Evolutionary conservation across 2,113 vertebrate genomes (phyloP).

Genomic region (Leiothrix lutea): DNA sequence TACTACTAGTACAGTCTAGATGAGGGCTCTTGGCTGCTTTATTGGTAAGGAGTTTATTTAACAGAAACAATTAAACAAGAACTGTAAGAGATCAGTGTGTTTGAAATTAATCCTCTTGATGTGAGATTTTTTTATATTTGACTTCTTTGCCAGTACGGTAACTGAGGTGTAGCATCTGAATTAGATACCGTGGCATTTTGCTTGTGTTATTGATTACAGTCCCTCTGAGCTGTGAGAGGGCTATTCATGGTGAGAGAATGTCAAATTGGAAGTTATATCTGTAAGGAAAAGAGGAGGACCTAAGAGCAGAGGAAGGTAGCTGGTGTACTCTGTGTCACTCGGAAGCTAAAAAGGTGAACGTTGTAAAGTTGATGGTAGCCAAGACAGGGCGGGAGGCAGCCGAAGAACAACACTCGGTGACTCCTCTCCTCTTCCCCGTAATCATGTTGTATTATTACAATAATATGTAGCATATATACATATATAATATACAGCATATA

Average conservation of each 20-base stretch:
- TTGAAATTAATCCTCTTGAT: not conserved
- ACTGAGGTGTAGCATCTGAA: not conserved
- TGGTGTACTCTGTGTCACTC: not conserved
- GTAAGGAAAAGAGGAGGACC: not conserved
- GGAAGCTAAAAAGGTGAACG: not conserved
- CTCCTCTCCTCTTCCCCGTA: rapidly evolving
- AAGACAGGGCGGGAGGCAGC: not conserved
- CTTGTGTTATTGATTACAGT: not conserved
- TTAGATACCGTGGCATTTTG: not conserved
- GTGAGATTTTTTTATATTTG: not conserved
- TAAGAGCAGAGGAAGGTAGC: not conserved
- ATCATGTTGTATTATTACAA: not conserved
- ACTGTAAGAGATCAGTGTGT: not conserved
- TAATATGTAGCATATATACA: not conserved
- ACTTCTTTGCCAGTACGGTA: not conserved
- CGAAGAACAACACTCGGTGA: not conserved
- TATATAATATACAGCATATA: no score
- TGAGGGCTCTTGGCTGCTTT: not conserved
- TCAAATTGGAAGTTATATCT: not conserved
- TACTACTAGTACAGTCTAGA: not conserved
- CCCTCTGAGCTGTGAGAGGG: not conserved
- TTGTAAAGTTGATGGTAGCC: not conserved
- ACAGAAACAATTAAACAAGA: not conserved
- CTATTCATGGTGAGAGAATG: not conserved
- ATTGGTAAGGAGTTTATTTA: not conserved